Evolutionary conservation across 1,140 invertebrate species (phyloP), one percentile per base, ranked within the genome.

Genomic region (Penaeus chinensis): DNA sequence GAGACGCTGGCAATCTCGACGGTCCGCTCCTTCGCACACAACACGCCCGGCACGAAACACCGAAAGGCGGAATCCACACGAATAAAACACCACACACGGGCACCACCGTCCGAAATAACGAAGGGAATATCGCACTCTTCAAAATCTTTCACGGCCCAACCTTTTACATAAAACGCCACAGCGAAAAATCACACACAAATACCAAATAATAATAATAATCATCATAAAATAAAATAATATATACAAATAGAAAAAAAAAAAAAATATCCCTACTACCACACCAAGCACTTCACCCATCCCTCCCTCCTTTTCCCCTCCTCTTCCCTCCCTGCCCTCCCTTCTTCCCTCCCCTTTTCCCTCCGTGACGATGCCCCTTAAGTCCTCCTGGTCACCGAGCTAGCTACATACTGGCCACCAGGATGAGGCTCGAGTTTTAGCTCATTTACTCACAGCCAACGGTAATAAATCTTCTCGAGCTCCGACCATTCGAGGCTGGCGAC

Each of bases 381-480:
- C 85, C 85, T 87, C 61, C 85, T 87, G 85, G 85, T 87, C 85
- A 87, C 85, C 85, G 66, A 82, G 85, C 85, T 87, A 81, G 80
- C 85, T 82, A 87, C 85, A 87, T 62, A 87, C 85, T 87, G 85
- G 85, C 78, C 85, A 71, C 69, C 60, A 65, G 80, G 85, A 87
- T 87, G 85, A 87, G 85, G 85, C 80, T 87, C 42, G 80, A 87
- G 85, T 87, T 87, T 87, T 87, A 87, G 85, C 85, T 87, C 85
- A 87, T 87, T 87, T 87, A 87, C 85, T 87, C 85, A 87, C 85
- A 87, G 85, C 66, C 85, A 77, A 82, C 63, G 71, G 85, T 87
- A 87, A 87, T 87, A 87, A 87, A 87, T 87, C 85, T 87, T 87
- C 85, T n/a, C 80, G 85, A 87, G 85, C 80, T 76, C 69, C 69